phyloP scores from a whole-genome alignment of 2,888 invertebrate genomes.

The Lasioglossum pauxillum region DNA sequence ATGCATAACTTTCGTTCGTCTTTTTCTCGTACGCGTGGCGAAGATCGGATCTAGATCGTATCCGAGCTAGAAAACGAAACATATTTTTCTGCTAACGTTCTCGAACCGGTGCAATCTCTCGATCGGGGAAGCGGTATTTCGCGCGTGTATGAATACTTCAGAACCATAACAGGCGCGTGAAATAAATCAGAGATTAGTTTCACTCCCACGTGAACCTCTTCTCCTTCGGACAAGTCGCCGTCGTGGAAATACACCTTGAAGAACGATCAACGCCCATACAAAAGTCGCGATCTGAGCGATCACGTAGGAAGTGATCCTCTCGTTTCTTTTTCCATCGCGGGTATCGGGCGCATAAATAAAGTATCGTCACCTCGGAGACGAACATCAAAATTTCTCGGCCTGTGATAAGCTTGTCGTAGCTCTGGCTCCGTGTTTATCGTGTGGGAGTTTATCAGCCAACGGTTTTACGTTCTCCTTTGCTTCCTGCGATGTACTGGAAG shows the following conservation, averaged over 20 bases:
- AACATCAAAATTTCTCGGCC: constrained; percentile 30
- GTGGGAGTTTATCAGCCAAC: constrained; percentile 41
- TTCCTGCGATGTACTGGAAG: background rate
- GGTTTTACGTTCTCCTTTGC: constrained; percentile 9
- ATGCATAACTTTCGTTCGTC: constrained; percentile 55
- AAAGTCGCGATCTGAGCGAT: constrained; percentile 42
- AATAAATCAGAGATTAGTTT: constrained; percentile 48
- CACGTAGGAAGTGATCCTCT: constrained; percentile 62
- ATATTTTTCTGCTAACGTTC: constrained; percentile 1
- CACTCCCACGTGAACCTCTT: constrained; percentile 51
- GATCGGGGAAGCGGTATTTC: constrained; percentile 23
- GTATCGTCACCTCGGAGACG: constrained; percentile 31
- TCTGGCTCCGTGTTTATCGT: background rate
- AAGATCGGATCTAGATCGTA: constrained; percentile 38
- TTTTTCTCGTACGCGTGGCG: constrained; percentile 9
- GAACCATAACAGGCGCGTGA: constrained; percentile 40
- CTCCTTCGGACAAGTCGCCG: constrained; percentile 36
- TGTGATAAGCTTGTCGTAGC: constrained; percentile 24
- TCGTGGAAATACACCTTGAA: constrained; percentile 1
- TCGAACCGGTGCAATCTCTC: background rate
- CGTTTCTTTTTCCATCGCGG: constrained; percentile 24
- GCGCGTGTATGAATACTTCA: constrained; percentile 24
- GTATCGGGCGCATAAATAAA: constrained; percentile 45
- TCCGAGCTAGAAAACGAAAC: constrained; percentile 24
- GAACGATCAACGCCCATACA: constrained; percentile 64